Evolutionary conservation across 2,113 vertebrate genomes (phyloP), one percentile per base, ranked within the genome.

Genomic region (Oryzias woworae): DNA sequence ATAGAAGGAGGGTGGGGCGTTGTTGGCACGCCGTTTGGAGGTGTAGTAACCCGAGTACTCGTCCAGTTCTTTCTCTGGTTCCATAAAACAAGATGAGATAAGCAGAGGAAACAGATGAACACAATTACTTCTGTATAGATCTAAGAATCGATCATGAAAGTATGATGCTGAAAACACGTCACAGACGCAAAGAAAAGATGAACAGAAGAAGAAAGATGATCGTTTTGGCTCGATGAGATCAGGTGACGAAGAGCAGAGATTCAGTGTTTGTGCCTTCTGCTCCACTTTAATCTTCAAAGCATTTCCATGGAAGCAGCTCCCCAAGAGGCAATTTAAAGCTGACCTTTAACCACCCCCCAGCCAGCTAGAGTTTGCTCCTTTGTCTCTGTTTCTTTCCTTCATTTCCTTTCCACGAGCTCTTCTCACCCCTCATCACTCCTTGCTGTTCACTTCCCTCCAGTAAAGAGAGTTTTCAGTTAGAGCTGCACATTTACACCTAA

Each of bases 31-130:
- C 4, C 93, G 90, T 63, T 94, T 95, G 82, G 93, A 85, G 75
- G 84, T 87, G 79, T 92, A 93, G 66, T 95, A 93, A 47, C 89
- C 87, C n/a, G 93, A 91, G 73, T 93, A 94, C n/a, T 96, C 95
- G 2, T 96, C 95, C 43, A 95, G 88, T 36, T 96, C 95, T 87
- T 93, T 95, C 82, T 96, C 95, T 81, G 75, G 36, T 44, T 46
- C 5, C 23, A 20, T 3, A 71, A 8, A 48, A 5, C 69, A 17
- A 76, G 2, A 59, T 3, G 4, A 66, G 22, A n/a, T 1, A 2
- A 8, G 1, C 0, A 23, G 59, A 42, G 1, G 16, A 15, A 15
- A 18, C 47, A 48, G 20, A 18, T 48, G 6, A 48, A n/a, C n/a
- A 48, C 47, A 48, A 18, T 17, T 48, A 12, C 17, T 47, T n/a